Evolutionary conservation across 2,797 vertebrate genomes (phyloP), one percentile per base, ranked within the genome.

Genomic region (Pyrocephalus nanus): DNA sequence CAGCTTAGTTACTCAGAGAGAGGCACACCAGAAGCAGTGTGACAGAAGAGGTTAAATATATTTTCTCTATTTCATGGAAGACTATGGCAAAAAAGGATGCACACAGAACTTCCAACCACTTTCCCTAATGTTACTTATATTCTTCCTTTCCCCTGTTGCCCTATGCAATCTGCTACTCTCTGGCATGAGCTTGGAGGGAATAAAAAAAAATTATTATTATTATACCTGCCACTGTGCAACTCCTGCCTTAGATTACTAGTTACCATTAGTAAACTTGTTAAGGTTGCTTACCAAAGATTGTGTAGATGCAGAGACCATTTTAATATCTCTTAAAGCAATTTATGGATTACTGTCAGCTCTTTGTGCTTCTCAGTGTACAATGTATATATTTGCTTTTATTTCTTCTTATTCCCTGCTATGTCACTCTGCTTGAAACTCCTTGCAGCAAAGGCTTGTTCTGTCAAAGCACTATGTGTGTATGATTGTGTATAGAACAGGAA

Each of bases 381-480:
- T 27, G 42, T 15, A 29, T 65, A 2, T 51, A 62, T 66, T 54
- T 85, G 53, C 23, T 74, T 76, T 82, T 64, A 55, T 57, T 80
- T 82, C 14, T 67, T 50, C 64, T 69, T 54, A 34, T 78, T 48
- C 40, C 4, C 7, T 90, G 18, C 70, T 67, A 0, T 30, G 15
- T 60, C 20, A 36, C 25, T 75, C 4, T 34, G 22, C 29, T 76
- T 74, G 70, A 71, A 89, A 54, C 40, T 89, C 14, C 15, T 50
- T 77, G 53, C 53, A 61, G 67, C 34, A 48, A 36, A 57, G 6
- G 18, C n/a, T 77, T 64, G 42, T 76, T 84, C n/a, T 73, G 11
- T 36, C 34, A 54, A 27, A 76, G 38, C 11, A 12, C 48, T 80
- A 0, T 26, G 27, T 9, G 8, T 0, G 0, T 71, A 54, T 42